Evolutionary conservation across 1,140 invertebrate species (phyloP).

Genomic region (Arctopsyche grandis): DNA sequence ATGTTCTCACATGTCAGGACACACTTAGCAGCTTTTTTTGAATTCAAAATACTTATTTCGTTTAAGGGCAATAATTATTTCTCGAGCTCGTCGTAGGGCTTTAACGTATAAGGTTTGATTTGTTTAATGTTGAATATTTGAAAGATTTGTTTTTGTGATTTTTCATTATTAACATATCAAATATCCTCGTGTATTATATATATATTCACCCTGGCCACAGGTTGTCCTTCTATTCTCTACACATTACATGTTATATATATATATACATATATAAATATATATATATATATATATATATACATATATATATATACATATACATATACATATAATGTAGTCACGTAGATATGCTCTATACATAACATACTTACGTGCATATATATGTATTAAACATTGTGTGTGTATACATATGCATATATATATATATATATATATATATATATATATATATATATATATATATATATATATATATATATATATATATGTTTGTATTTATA

Average conservation of each 20-base stretch:
- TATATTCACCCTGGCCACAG: slow-evolving; percentile 49
- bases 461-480: slow-evolving; percentile 23
- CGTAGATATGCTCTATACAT: slow-evolving; percentile 51
- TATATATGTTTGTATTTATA: slow-evolving; percentile 23
- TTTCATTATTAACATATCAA: slow-evolving; percentile 55
- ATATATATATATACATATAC: slow-evolving; percentile 10
- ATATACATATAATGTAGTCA: slow-evolving; percentile 47
- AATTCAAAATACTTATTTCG: background rate
- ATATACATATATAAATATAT: slow-evolving; percentile 39
- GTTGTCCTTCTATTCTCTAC: slow-evolving; percentile 54
- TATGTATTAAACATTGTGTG: slow-evolving; percentile 14
- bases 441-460: slow-evolving; percentile 15
- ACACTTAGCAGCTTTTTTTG: slow-evolving; percentile 30
- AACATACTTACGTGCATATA: slow-evolving; percentile 9
- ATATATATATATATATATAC: slow-evolving; percentile 32
- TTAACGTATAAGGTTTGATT: slow-evolving; percentile 28
- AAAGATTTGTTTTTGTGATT: slow-evolving; percentile 50
- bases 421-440: slow-evolving; percentile 30
- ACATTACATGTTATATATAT: slow-evolving; percentile 36
- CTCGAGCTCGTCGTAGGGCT: slow-evolving; percentile 24
- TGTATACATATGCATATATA: background rate
- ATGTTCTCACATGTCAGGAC: slow-evolving; percentile 27
- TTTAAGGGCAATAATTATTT: slow-evolving; percentile 29
- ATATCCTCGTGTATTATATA: slow-evolving; percentile 52
- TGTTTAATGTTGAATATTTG: slow-evolving; percentile 30